Evolutionary conservation across 2,797 vertebrate species (phyloP), one percentile per base, ranked within the genome.

Genomic region (Capromys pilorides): DNA sequence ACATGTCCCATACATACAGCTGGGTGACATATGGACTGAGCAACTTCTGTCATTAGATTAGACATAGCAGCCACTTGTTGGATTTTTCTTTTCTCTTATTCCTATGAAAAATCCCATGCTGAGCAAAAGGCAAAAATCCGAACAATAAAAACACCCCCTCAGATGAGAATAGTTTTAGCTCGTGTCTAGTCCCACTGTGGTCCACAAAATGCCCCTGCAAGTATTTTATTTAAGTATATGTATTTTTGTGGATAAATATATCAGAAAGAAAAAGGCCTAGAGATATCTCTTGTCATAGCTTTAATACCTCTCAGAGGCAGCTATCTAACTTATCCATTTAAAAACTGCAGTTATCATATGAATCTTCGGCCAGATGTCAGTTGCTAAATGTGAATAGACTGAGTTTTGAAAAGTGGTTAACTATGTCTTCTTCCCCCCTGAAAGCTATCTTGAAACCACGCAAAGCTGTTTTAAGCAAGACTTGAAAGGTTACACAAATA

Each of bases 381-480:
- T 87, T 83, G 39, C 64, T 92, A 90, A 95, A 80, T 95, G 71
- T 81, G 69, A 95, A 86, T 93, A 92, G 59, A 86, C 33, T 66
- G 75, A 94, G 14, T 54, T 94, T 84, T 62, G 9, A 87, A 82
- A 81, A 82, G 14, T 90, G 36, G 64, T 84, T 85, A 62, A 69
- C 51, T 62, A 2, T 82, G 49, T 8, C 18, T 31, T 12, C 14
- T 11, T 69, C 69, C 13, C 13, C 9, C 67, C 21, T 12, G 83
- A 95, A 86, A 90, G n/a, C 36, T 13, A 57, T 82, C n/a, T 88
- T 36, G 61, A 86, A 86, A 78, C 11, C 83, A 73, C 28, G 75
- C 41, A 83, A 49, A 86, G 9, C 12, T 54, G 21, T 87, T 94
- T 94, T 79, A 87, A 89, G 41, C 18, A 91, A 91, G 45, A 2